These are phyloP conservation scores for Distichodus sexfasciatus DNA, from an alignment of 2,797 vertebrate genomes.

Conservation along the genomic window DNA sequence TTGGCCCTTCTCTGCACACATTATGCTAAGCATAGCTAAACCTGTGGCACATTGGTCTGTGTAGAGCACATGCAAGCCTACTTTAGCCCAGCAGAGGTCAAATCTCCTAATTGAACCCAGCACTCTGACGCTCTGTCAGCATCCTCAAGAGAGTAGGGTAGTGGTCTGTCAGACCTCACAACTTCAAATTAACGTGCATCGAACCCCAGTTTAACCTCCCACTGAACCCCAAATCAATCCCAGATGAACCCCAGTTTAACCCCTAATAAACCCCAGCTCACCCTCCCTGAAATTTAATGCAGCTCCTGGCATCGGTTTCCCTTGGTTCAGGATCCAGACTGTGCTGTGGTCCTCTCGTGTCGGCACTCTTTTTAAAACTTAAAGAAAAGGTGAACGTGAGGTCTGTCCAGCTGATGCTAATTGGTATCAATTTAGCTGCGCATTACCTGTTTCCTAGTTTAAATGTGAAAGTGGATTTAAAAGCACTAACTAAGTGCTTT, in stretches of 20 bases:
- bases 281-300: not conserved
- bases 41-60: not conserved
- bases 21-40: too few relatives aligned
- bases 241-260: not conserved
- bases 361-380: not conserved
- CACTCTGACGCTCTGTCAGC: slow-evolving; percentile 29
- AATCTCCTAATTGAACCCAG: slow-evolving; percentile 54
- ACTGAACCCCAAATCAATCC: not conserved
- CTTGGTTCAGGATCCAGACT: not conserved
- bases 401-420: not conserved
- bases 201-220: not conserved
- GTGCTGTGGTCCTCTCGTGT: not conserved
- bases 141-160: not conserved
- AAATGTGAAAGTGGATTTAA: too few relatives aligned
- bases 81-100: not conserved
- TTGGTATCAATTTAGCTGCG: too few relatives aligned
- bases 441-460: too few relatives aligned
- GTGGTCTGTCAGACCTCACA: not conserved
- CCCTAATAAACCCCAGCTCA: not conserved
- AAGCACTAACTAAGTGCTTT: too few relatives aligned
- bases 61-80: not conserved
- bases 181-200: not conserved
- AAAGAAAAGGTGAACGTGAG: not conserved
- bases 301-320: not conserved
- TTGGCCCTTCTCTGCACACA: too few relatives aligned